phyloP scores from a whole-genome alignment of 2,888 invertebrate genomes.

The Lithophane semibrunnea region DNA sequence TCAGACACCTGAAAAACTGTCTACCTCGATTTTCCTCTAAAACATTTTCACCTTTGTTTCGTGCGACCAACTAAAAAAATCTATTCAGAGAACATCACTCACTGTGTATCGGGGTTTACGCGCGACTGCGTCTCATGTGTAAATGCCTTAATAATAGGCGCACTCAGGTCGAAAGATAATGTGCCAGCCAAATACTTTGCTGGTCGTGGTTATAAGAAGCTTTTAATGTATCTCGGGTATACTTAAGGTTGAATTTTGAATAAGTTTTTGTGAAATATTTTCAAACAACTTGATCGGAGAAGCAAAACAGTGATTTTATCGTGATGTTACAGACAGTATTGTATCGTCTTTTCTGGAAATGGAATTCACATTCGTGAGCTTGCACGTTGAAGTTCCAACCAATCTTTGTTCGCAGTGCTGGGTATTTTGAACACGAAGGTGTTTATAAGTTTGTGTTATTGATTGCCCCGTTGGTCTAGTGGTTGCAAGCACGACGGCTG shows the following conservation, averaged over 20 bases:
- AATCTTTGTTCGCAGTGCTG: background rate
- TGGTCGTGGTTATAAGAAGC: constrained; percentile 35
- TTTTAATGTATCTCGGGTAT: constrained; percentile 52
- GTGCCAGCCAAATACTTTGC: constrained; percentile 54
- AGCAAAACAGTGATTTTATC: background rate
- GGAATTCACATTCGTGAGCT: background rate
- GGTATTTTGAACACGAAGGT: background rate
- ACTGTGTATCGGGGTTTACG: constrained; percentile 70
- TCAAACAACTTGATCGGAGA: constrained; percentile 5
- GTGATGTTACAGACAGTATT: background rate
- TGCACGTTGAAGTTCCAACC: background rate
- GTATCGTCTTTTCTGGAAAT: background rate
- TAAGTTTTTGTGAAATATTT: background rate
- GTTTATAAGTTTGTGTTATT: too few relatives aligned
- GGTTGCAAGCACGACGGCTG: too few relatives aligned
- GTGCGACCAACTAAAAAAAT: constrained; percentile 51
- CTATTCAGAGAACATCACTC: constrained; percentile 61
- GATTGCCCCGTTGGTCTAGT: too few relatives aligned
- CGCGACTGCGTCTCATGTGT: constrained; percentile 65
- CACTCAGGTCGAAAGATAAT: constrained; percentile 75
- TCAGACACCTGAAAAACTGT: background rate
- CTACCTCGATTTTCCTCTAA: background rate
- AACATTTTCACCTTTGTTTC: constrained; percentile 40
- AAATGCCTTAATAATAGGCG: constrained; percentile 71
- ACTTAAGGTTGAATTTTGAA: constrained; percentile 4